A percentile compares a stretch with the other conserved stretches of the same genome.
These are phyloP conservation scores for Maconellicoccus hirsutus DNA, from an alignment of 1,140 invertebrate species.

Conservation along the genomic window DNA sequence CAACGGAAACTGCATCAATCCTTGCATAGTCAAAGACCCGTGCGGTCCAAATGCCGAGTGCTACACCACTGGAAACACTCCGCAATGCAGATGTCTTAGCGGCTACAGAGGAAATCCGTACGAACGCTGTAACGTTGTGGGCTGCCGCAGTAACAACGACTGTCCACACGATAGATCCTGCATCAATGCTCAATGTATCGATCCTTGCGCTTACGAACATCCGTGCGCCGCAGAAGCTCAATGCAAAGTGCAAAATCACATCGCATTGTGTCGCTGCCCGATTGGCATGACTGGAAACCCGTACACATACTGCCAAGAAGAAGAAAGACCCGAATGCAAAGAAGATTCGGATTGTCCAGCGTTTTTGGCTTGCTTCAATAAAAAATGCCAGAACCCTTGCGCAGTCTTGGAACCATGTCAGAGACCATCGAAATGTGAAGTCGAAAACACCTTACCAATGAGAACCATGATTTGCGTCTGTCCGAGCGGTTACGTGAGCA, in stretches of 20 bases:
- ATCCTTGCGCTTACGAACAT: slow-evolving; percentile 67
- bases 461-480: slow-evolving; percentile 80
- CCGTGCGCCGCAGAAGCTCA: slow-evolving; percentile 63
- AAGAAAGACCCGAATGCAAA: slow-evolving; percentile 60
- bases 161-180: slow-evolving; percentile 75
- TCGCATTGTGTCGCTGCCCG: slow-evolving; percentile 71
- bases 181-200: slow-evolving; percentile 70
- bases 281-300: slow-evolving; percentile 58
- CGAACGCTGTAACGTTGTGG: slow-evolving; percentile 61
- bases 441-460: slow-evolving; percentile 64
- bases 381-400: slow-evolving; percentile 74
- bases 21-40: slow-evolving; percentile 62
- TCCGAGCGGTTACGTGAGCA: slow-evolving; percentile 73
- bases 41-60: slow-evolving; percentile 78
- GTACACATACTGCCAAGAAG: slow-evolving; percentile 58
- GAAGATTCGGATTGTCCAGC: slow-evolving; percentile 70
- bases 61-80: slow-evolving; percentile 55
- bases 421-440: slow-evolving; percentile 64
- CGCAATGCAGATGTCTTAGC: slow-evolving; percentile 64
- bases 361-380: slow-evolving; percentile 63
- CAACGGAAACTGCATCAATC: slow-evolving; percentile 71
- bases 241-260: slow-evolving; percentile 67
- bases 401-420: slow-evolving; percentile 61
- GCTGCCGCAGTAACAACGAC: slow-evolving; percentile 78
- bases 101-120: slow-evolving; percentile 72